Conservation (phyloP, 2,113 vertebrate species). For the Callipepla squamata region DNA sequence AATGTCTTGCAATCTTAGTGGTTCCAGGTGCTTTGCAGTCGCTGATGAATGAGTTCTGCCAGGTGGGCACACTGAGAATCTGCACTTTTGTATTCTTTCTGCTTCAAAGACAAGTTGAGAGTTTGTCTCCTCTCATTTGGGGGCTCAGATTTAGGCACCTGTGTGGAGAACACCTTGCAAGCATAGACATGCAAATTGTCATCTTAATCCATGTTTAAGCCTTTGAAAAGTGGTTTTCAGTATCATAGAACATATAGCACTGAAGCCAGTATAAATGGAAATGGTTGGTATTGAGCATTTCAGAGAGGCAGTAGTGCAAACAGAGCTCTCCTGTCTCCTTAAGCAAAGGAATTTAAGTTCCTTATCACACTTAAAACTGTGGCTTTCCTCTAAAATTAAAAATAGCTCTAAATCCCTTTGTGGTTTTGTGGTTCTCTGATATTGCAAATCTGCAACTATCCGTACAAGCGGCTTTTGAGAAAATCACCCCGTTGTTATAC, state of each 20-base stretch:
- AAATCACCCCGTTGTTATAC: background rate
- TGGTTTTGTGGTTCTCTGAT: slow-evolving; percentile 49
- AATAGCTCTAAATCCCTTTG: slow-evolving; percentile 45
- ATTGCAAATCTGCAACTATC: slow-evolving; percentile 19
- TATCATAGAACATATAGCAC: background rate
- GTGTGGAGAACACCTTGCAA: background rate
- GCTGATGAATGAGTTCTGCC: background rate
- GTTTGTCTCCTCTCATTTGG: background rate
- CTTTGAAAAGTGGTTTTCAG: slow-evolving; percentile 7
- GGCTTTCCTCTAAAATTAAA: slow-evolving; percentile 48
- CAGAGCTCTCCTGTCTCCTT: slow-evolving; percentile 21
- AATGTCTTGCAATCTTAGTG: background rate
- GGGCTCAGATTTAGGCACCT: background rate
- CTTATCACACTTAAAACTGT: slow-evolving; percentile 45
- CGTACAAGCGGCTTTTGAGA: slow-evolving; percentile 39
- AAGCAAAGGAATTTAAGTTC: slow-evolving; percentile 44
- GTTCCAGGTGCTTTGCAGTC: background rate
- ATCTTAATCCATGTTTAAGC: background rate
- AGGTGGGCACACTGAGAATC: background rate
- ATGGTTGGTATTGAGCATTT: slow-evolving; percentile 8
- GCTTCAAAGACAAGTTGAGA: background rate
- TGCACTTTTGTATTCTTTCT: background rate
- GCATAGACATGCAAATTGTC: background rate
- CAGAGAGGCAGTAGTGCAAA: slow-evolving; percentile 5
- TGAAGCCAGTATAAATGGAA: background rate